Base-by-base conservation (phyloP, 1,140 invertebrate species). In the Nephila pilipes region DNA sequence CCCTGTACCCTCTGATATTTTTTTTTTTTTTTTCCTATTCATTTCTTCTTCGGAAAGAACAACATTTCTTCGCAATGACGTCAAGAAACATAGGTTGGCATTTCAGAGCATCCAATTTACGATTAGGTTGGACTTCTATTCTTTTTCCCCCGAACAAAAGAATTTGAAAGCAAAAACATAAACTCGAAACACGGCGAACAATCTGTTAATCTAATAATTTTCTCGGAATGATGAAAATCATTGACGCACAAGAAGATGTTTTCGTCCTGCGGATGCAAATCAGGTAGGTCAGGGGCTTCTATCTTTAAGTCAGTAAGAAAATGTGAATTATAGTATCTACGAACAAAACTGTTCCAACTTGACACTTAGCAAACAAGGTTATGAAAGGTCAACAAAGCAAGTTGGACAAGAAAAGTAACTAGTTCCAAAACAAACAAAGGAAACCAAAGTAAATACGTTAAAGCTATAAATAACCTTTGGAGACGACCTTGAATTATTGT, bases 201-300 rank as follows among this genome's bases (percentile, higher is more conserved):
- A 75, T 75, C 69, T 75, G 69, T 75, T 75, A 75, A 75, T 36
- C 69, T 36, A 75, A 75, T 75, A 75, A 75, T 75, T 32, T 75
- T 75, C 69, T 75, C 16, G 2, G 69, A 75, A 75, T 75, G 69
- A 75, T 36, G 69, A 75, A 75, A 75, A 36, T 75, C 69, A 32
- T 29, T 75, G 69, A 75, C 69, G 69, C 29, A 75, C 25, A 32
- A 36, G 69, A 75, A 29, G 14, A 25, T 75, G 69, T 75, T 75
- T 75, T 36, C 36, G 18, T 29, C 32, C 29, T 14, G 69, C 36
- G 29, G 29, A 75, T 75, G 69, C 29, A 75, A 75, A 75, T 32
- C 14, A 29, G 14, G 69, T 18, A 75, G 69, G 25, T 75, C 29
- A 75, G 69, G 32, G 69, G 69, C 32, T 75, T 75, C 18, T 36